Conservation (phyloP, 2,888 invertebrate genomes). For the Balanococcus diminutus region DNA sequence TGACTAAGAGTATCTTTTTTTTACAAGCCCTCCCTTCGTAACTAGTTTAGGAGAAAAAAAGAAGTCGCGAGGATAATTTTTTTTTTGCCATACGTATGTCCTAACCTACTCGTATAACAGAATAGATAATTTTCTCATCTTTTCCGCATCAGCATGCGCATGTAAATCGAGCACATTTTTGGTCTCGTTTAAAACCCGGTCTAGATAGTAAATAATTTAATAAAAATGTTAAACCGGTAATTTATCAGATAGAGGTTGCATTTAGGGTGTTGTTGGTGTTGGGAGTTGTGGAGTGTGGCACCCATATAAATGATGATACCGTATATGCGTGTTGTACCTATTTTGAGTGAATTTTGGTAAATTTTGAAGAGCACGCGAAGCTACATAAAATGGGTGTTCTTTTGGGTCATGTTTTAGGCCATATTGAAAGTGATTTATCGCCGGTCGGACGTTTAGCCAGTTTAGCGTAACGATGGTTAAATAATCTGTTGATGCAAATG, state of each 20-base stretch:
- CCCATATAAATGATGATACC: not conserved
- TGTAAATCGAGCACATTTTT: not conserved
- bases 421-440: constrained; percentile 45
- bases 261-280: not conserved
- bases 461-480: constrained; percentile 45
- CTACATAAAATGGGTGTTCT: constrained; percentile 47
- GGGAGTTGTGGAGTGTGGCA: not conserved
- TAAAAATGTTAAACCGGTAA: constrained; percentile 5
- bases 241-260: constrained; percentile 10
- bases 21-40: not conserved
- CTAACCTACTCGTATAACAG: not conserved
- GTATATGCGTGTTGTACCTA: not conserved
- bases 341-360: not conserved
- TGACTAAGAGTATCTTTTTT: not conserved
- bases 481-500: constrained; percentile 52
- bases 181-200: not conserved
- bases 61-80: not conserved
- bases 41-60: not conserved
- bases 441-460: constrained; percentile 40
- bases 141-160: not conserved
- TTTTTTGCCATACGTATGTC: not conserved
- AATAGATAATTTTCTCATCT: not conserved
- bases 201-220: not conserved
- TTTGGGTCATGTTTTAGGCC: constrained; percentile 42
- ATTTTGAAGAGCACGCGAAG: constrained; percentile 23